phyloP scores from a whole-genome alignment of 2,888 invertebrate genomes.

The Phengaris arion region DNA sequence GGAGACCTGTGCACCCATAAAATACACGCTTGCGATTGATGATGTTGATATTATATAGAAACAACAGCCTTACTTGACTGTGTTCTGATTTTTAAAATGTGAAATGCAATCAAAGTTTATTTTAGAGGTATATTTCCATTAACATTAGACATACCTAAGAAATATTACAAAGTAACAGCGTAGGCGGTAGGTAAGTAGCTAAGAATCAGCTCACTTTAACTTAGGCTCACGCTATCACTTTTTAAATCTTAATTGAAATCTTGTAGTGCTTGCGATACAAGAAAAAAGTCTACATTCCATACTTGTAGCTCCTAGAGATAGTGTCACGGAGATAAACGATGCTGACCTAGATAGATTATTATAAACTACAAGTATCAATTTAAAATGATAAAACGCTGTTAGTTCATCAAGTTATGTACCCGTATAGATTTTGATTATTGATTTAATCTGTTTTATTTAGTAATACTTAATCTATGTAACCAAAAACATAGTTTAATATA shows the following conservation, averaged over 20 bases:
- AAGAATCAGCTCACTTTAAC: neutral
- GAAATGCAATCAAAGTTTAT: no score
- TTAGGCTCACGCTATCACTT: neutral
- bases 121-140: no score
- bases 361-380: conserved; percentile 1
- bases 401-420: neutral
- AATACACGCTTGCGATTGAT: no score
- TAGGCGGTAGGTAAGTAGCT: neutral
- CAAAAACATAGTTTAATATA: no score
- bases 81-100: no score
- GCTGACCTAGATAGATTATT: conserved; percentile 5
- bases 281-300: conserved; percentile 1
- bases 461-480: no score
- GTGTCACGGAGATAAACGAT: conserved; percentile 7
- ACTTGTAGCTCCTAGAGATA: conserved; percentile 14
- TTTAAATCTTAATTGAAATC: conserved; percentile 11
- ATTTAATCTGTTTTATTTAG: no score
- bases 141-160: no score
- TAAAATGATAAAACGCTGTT: neutral
- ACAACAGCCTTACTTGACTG: no score
- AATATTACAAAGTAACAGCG: neutral
- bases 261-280: conserved; percentile 8
- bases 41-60: no score
- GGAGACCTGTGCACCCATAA: no score
- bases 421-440: neutral